Percentiles rank a stretch among this genome's conserved stretches.
These are phyloP conservation scores for Phodopus roborovskii DNA, from an alignment of 2,113 vertebrate genomes.

Conservation along the genomic window DNA sequence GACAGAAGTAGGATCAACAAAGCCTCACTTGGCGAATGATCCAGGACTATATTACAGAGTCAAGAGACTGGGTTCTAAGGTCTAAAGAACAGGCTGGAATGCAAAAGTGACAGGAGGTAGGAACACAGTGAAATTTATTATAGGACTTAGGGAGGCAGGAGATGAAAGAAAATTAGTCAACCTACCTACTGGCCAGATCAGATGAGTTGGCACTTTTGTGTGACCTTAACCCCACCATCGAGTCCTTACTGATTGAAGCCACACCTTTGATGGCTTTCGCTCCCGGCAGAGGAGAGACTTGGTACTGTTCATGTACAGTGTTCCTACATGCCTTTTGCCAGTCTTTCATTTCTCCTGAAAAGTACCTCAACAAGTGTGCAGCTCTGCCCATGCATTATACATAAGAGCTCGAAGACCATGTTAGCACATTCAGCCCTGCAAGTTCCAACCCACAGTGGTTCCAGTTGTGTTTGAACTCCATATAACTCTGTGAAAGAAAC, in stretches of 20 bases:
- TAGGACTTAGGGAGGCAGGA: background rate
- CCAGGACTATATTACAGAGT: background rate
- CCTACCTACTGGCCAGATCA: background rate
- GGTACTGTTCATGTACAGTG: background rate
- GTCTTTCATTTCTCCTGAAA: background rate
- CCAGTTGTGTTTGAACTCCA: background rate
- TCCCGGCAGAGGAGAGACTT: constrained; percentile 4
- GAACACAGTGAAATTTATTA: constrained; percentile 57
- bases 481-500: constrained; percentile 13
- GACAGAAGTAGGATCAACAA: constrained; percentile 18
- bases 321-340: background rate
- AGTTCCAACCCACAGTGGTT: constrained; percentile 31
- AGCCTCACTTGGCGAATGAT: background rate
- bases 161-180: constrained; percentile 37
- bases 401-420: background rate
- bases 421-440: background rate
- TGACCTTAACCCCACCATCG: constrained; percentile 72
- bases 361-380: background rate
- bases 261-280: background rate
- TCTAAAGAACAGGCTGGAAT: background rate
- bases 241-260: constrained; percentile 66
- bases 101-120: background rate
- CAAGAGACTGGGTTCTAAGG: background rate
- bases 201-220: constrained; percentile 56
- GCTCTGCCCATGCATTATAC: background rate